Evolutionary conservation across 2,797 vertebrate genomes (phyloP).

Genomic region (Malacoctenus gilli): DNA sequence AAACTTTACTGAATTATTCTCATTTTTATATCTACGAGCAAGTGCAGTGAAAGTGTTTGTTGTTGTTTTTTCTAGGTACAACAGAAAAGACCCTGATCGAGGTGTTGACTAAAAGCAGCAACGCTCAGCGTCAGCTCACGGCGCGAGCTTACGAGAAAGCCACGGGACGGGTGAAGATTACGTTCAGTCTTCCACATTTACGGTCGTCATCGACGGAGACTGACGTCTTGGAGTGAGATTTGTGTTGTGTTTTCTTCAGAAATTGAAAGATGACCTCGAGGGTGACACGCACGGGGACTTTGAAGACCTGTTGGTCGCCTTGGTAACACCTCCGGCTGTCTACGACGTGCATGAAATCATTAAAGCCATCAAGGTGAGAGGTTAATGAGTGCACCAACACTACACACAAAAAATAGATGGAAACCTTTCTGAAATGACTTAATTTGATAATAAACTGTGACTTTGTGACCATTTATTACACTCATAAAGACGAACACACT

Average conservation of each 20-base stretch:
- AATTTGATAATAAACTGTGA: too few relatives aligned
- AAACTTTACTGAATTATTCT: too few relatives aligned
- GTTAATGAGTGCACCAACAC: too few relatives aligned
- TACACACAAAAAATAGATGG: too few relatives aligned
- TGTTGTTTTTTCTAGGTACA: conserved; percentile 73
- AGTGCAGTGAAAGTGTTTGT: neutral
- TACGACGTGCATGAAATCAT: conserved; percentile 86
- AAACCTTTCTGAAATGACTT: too few relatives aligned
- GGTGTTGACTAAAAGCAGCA: conserved; percentile 84
- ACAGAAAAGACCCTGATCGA: conserved; percentile 84
- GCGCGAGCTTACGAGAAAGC: conserved; percentile 78
- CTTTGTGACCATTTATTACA: too few relatives aligned
- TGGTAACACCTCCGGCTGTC: conserved; percentile 78
- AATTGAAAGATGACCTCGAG: conserved; percentile 82
- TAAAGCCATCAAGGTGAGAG: conserved; percentile 80
- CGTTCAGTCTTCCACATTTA: too few relatives aligned
- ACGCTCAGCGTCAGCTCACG: conserved; percentile 85
- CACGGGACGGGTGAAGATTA: conserved; percentile 77
- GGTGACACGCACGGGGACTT: conserved; percentile 88
- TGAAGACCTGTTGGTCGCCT: conserved; percentile 82
- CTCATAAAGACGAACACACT: too few relatives aligned
- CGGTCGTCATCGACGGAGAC: neutral
- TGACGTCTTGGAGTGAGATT: neutral
- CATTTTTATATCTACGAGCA: too few relatives aligned
- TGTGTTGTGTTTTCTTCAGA: conserved; percentile 43